phyloP scores from a whole-genome alignment of 2,113 vertebrate species.

The Notarius lentiginosus region DNA sequence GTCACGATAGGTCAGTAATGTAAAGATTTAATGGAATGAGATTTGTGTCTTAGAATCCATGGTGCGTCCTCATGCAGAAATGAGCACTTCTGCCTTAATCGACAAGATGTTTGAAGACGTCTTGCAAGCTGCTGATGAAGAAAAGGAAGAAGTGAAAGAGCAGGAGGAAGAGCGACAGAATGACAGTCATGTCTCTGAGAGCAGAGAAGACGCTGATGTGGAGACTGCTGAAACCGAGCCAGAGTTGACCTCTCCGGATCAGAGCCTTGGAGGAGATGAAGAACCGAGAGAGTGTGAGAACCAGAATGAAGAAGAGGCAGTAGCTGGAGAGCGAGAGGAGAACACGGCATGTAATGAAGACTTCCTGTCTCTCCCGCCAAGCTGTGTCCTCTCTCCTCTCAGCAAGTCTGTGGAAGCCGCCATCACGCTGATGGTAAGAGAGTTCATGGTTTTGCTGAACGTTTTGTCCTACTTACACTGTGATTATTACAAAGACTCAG shows the following conservation, averaged over 20 bases:
- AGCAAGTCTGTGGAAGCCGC: conserved; percentile 74
- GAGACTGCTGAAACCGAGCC: conserved; percentile 11
- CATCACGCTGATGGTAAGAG: conserved; percentile 73
- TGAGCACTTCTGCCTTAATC: conserved; percentile 68
- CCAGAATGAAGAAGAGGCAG: neutral
- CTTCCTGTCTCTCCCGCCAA: conserved; percentile 66
- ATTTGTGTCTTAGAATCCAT: conserved; percentile 51
- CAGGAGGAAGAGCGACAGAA: neutral
- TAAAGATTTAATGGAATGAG: neutral
- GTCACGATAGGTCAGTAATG: neutral
- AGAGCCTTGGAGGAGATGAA: neutral
- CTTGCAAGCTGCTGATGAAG: conserved; percentile 63
- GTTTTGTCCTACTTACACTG: neutral
- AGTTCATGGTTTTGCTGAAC: neutral
- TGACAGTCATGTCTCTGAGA: conserved; percentile 4
- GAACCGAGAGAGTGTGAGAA: neutral
- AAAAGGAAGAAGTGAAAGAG: conserved; percentile 34
- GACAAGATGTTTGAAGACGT: conserved; percentile 76
- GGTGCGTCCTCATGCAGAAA: conserved; percentile 52
- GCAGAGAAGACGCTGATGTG: conserved; percentile 20
- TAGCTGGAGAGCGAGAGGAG: neutral
- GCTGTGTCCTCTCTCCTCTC: conserved; percentile 74
- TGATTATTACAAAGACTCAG: neutral
- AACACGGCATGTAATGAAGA: conserved; percentile 54
- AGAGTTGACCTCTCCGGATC: neutral